These are phyloP conservation scores for Meleagris gallopavo DNA, from an alignment of 2,113 vertebrate species.

Conservation along the genomic window DNA sequence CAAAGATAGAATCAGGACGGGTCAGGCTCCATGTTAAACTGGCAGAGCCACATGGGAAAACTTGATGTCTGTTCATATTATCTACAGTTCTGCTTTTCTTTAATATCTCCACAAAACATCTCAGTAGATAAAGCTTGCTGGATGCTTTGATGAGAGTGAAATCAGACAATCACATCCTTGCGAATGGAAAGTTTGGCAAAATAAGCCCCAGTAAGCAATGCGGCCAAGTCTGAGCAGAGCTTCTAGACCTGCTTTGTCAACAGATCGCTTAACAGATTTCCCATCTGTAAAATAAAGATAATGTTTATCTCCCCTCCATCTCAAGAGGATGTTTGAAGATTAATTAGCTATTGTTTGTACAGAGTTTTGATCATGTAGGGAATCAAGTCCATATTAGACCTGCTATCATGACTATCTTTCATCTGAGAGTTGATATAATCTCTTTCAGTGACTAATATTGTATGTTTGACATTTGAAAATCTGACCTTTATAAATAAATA, in stretches of 20 bases:
- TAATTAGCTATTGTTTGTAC: constrained; percentile 52
- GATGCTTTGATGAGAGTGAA: constrained; percentile 21
- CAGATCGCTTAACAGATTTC: constrained; percentile 17
- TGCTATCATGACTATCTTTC: background rate
- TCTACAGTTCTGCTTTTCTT: background rate
- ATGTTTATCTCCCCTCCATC: constrained; percentile 34
- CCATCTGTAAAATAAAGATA: constrained; percentile 50
- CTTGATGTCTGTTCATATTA: background rate
- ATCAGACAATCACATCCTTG: constrained; percentile 8
- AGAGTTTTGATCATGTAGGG: constrained; percentile 11
- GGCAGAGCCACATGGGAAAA: background rate
- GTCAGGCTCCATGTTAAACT: background rate
- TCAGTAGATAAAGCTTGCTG: constrained; percentile 1
- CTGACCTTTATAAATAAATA: constrained; percentile 44
- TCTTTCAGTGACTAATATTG: background rate
- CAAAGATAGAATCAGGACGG: background rate
- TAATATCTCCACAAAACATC: background rate
- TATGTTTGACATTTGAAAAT: constrained; percentile 26
- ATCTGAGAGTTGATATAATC: constrained; percentile 26
- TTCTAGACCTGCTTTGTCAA: background rate
- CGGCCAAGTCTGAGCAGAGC: background rate
- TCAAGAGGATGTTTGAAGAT: constrained; percentile 39
- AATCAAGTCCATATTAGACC: constrained; percentile 6
- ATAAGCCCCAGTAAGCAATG: background rate
- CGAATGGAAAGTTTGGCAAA: constrained; percentile 20